Evolutionary conservation across 1,140 invertebrate genomes (phyloP), one percentile per base, ranked within the genome.

Genomic region (Drosophila bipectinata): DNA sequence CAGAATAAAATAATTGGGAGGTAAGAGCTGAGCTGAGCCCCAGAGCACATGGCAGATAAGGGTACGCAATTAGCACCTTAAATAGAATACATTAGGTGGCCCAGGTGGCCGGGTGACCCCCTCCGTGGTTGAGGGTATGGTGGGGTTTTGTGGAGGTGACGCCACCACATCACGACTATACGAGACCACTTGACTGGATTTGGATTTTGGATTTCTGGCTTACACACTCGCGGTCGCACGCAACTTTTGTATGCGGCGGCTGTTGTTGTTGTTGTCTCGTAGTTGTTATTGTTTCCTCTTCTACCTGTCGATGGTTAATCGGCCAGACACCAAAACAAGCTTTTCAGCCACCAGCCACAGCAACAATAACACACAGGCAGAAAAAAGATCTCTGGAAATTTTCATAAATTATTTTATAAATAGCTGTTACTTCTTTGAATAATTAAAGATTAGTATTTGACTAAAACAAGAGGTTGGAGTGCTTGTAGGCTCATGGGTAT

Each of bases 271-370:
- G 39, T 41, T 32, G 30, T 64, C 59, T 41, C 26, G 30, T 64
- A 66, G 37, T 59, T 57, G 32, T 68, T 74, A 30, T 69, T 78
- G 44, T 58, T 56, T 61, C 41, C 57, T 58, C 62, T 71, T 73
- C 63, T 85, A 85, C 81, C 81, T 85, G 81, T 76, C 81, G 78
- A 81, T 81, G 81, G 73, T 68, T 53, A 64, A 63, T 45, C 63
- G 58, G 80, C 79, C 77, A 77, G 82, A 87, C 66, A 64, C 79
- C 83, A 88, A 87, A 88, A 87, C 83, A 79, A 87, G 83, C 79
- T 87, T 88, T 83, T 76, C 44, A 57, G 41, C 37, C 62, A 24
- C 57, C 57, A 30, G 58, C 21, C 21, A 53, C 58, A 61, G 60
- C 41, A 73, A 59, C 9, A 74, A 62, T 18, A 62, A 51, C 49